phyloP scores from a whole-genome alignment of 2,888 invertebrate genomes.

The Drosophila paracracens region DNA sequence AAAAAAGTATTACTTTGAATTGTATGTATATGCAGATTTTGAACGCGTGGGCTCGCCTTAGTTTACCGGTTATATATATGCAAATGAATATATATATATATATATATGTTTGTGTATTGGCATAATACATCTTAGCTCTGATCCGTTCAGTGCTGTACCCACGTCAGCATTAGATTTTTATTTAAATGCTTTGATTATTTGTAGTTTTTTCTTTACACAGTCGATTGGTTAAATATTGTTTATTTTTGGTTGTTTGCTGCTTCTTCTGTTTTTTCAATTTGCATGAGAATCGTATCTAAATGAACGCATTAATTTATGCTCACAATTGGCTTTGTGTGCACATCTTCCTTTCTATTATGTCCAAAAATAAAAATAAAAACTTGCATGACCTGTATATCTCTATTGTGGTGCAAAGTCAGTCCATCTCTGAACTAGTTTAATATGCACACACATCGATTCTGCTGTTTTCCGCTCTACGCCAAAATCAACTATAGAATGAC shows the following conservation, averaged over 20 bases:
- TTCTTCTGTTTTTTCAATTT: conserved; percentile 59
- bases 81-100: neutral
- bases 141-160: conserved; percentile 7
- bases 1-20: conserved; percentile 40
- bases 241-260: conserved; percentile 29
- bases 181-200: conserved; percentile 35
- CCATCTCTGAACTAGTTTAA: conserved; percentile 71
- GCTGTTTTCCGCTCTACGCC: conserved; percentile 17
- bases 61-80: conserved; percentile 29
- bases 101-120: neutral
- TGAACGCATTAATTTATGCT: conserved; percentile 77
- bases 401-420: conserved; percentile 59
- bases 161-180: conserved; percentile 28
- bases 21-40: conserved; percentile 9
- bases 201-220: conserved; percentile 47
- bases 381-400: conserved; percentile 70
- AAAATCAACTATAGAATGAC: neutral
- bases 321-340: conserved; percentile 68
- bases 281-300: conserved; percentile 81
- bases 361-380: conserved; percentile 39
- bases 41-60: conserved; percentile 35
- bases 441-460: conserved; percentile 9
- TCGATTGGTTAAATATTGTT: conserved; percentile 53
- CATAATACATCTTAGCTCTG: conserved; percentile 1
- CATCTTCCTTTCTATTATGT: conserved; percentile 68